Percentiles rank a stretch among this genome's conserved stretches.
Evolutionary conservation across 2,113 vertebrate species (phyloP).

Genomic region (Zosterops pallidus): DNA sequence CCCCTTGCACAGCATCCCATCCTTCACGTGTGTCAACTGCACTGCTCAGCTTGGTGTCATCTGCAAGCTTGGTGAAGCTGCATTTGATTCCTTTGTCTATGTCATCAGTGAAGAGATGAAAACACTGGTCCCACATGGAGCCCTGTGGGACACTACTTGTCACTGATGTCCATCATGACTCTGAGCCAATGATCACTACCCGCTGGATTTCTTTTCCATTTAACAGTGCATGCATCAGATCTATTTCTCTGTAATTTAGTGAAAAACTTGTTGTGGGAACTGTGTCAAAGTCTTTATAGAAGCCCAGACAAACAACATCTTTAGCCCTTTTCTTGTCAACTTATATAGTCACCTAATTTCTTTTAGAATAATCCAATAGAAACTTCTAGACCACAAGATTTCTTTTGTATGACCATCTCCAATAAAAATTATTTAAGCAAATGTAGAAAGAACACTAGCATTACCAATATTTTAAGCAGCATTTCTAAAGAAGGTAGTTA

Average conservation of each 20-base stretch:
- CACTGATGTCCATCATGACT: not conserved
- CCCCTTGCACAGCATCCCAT: not conserved
- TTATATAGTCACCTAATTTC: not conserved
- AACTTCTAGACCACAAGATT: not conserved
- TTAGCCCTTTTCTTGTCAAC: not conserved
- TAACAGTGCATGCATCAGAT: too few relatives aligned
- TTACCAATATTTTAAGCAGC: not conserved
- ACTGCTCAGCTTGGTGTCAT: not conserved
- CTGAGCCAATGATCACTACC: not conserved
- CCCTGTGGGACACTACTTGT: not conserved
- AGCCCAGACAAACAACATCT: not conserved
- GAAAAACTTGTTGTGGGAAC: not conserved
- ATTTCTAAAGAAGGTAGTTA: not conserved
- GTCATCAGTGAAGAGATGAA: not conserved
- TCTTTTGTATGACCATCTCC: not conserved
- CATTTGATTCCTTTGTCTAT: not conserved
- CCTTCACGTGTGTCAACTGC: not conserved
- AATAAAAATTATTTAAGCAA: not conserved
- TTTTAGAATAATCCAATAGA: not conserved
- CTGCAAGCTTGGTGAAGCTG: not conserved
- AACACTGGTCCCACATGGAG: too few relatives aligned
- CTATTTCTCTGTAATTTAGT: not conserved
- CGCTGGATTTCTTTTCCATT: not conserved
- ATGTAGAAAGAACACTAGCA: not conserved
- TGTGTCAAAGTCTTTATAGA: not conserved